Evolutionary conservation across 2,888 invertebrate species (phyloP), one percentile per base, ranked within the genome.

Genomic region (Dorcus hopei): DNA sequence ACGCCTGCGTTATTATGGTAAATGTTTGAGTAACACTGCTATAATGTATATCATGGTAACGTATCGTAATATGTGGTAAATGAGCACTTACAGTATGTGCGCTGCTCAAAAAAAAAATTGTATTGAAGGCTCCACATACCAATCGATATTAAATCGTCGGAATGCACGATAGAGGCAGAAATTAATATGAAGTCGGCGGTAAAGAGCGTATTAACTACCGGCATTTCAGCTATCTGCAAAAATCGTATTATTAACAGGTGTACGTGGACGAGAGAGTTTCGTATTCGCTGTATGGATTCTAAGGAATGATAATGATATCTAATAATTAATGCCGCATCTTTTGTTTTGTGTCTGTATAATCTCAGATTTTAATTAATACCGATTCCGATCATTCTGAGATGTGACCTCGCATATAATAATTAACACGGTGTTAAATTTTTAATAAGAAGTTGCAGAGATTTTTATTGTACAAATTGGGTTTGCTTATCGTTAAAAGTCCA

Each of bases 131-230:
- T 63, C 45, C 59, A 54, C 59, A 67, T 63, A 65, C 62, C 64
- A 66, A 65, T 68, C 68, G 67, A 66, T 69, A 66, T 68, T 65
- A 64, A 63, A 66, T 59, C 61, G 61, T 49, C 49, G 70, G 68
- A 70, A 71, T 70, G 71, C 70, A 67, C 68, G 71, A 63, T 70
- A 63, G 62, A 58, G 66, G 63, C 58, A 66, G 63, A 67, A 70
- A 70, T 70, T 70, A 70, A 70, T 69, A 69, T 68, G 63, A 66
- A 70, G 70, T 69, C 63, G 67, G 65, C 70, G 64, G 66, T 70
- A 68, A 71, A 68, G 72, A 69, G 68, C 69, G 68, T 67, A 70
- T 72, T 70, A 72, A 72, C 71, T 71, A 69, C 70, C 68, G 70
- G 70, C 69, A 70, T 72, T 70, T 70, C 63, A 68, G 61, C 67